Conservation (phyloP, 35 echinoderm and acorn worm genomes). For the Heliocidaris erythrogramma region DNA sequence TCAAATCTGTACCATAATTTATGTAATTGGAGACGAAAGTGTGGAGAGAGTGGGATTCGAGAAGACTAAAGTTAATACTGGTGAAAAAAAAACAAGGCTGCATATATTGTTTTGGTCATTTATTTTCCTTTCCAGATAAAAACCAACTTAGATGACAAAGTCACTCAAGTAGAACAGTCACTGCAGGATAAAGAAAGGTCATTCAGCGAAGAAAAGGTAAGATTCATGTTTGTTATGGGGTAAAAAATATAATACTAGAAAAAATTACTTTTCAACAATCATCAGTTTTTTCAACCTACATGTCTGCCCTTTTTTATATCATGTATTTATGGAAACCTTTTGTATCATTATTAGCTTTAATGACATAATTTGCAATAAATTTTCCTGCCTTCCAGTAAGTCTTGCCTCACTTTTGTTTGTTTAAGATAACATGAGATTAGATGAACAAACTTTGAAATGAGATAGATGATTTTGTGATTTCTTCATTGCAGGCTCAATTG, state of each 20-base stretch:
- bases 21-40: background rate
- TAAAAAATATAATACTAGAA: background rate
- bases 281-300: background rate
- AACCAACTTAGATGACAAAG: conserved; percentile 69
- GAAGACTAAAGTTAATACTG: background rate
- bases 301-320: background rate
- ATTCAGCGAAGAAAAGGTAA: conserved; percentile 50
- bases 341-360: background rate
- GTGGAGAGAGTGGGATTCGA: background rate
- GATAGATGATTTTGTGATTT: background rate
- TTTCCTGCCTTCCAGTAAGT: background rate
- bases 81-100: background rate
- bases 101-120: background rate
- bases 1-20: background rate
- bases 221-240: background rate
- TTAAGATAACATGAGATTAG: too few species aligned
- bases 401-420: too few species aligned
- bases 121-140: conserved; percentile 72
- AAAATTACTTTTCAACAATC: background rate
- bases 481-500: conserved; percentile 46
- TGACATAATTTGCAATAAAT: background rate
- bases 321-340: background rate
- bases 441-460: too few species aligned
- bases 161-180: conserved; percentile 74
- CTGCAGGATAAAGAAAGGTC: conserved; percentile 56